Evolutionary conservation across 2,888 invertebrate genomes (phyloP), one percentile per base, ranked within the genome.

Genomic region (Schizaphis graminum): DNA sequence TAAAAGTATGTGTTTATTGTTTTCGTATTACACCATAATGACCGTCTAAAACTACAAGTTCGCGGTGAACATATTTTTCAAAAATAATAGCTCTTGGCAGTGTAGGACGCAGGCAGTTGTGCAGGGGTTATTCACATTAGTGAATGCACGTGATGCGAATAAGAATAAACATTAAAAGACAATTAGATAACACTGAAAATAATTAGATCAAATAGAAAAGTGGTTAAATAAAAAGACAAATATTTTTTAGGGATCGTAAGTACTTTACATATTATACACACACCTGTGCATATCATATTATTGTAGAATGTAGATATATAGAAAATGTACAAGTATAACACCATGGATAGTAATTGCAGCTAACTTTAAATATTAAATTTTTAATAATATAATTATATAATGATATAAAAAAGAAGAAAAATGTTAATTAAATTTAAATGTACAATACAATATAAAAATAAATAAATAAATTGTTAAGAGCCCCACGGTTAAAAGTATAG

Each of bases 161-260:
- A 44, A 57, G 89, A 53, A 61, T n/a, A 21, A 56, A 61, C 61
- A 21, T 89, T 44, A 61, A 89, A 61, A 89, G 44, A 89, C 89
- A 89, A 89, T 89, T 61, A 89, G 89, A n/a, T n/a, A 21, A 21
- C n/a, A 61, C 21, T 11, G 44, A 2, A 61, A 89, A 61, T n/a
- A 61, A 89, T 89, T 44, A 44, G 89, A 61, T 61, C 16, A 47
- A 89, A 61, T 61, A 44, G 57, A 89, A 89, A 57, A 89, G 53
- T 28, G 10, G 57, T 24, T n/a, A 41, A 89, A 57, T n/a, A 87
- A 56, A 89, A 57, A 77, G 35, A 77, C 35, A 21, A 77, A 35
- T 21, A 77, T 35, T 77, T 67, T 77, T 41, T 7, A 77, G 35
- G 35, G 35, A 21, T 21, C 35, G 21, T 77, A 77, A 21, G 8